Conservation (phyloP, 2,797 vertebrate genomes). For the Rachycentron canadum region DNA sequence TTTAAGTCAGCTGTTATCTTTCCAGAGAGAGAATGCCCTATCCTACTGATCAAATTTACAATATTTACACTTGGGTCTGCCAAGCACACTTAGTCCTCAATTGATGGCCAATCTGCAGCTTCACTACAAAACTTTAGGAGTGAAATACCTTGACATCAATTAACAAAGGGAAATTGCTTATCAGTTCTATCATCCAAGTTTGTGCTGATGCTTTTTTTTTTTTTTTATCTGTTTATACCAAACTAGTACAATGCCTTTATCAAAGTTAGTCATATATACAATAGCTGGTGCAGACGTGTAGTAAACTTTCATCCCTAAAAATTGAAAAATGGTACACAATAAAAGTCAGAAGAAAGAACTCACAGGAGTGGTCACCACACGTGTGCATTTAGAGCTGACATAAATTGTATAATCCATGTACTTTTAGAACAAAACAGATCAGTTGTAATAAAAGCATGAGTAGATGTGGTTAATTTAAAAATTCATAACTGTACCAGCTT, state of each 20-base stretch:
- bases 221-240: background rate
- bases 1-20: conserved; percentile 23
- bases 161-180: conserved; percentile 1
- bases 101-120: conserved; percentile 16
- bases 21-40: conserved; percentile 17
- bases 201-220: background rate
- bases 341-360: background rate
- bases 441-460: background rate
- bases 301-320: conserved; percentile 1
- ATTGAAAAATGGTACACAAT: conserved; percentile 5
- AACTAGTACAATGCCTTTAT: background rate
- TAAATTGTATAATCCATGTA: background rate
- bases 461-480: background rate
- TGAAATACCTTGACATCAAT: background rate
- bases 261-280: too few species aligned
- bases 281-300: background rate
- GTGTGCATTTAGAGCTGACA: background rate
- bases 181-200: background rate
- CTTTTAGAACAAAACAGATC: background rate
- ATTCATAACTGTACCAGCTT: background rate
- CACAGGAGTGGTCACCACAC: background rate
- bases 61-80: conserved; percentile 23
- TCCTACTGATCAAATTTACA: conserved; percentile 48
- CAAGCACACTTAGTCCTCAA: conserved; percentile 4
- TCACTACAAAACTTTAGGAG: background rate